phyloP scores from a whole-genome alignment of 2,888 invertebrate genomes.

The Pammene aurita region DNA sequence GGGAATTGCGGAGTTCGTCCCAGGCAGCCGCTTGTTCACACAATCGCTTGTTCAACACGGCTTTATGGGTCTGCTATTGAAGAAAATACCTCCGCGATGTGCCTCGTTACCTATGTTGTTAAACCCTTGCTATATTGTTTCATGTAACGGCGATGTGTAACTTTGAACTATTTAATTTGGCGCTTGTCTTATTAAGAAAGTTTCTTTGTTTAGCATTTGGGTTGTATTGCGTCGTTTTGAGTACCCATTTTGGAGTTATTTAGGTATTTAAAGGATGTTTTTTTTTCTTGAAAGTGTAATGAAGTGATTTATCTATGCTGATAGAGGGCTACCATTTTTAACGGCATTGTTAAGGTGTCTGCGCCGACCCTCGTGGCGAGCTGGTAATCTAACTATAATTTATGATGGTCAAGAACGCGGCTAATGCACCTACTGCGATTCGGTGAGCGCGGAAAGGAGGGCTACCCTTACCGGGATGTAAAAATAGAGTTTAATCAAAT shows the following conservation, averaged over 20 bases:
- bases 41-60: slow-evolving; percentile 55
- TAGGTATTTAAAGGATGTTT: slow-evolving; percentile 2
- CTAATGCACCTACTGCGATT: slow-evolving; percentile 45
- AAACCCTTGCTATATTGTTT: slow-evolving; percentile 37
- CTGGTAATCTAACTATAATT: slow-evolving; percentile 70
- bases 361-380: slow-evolving; percentile 57
- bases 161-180: slow-evolving; percentile 40
- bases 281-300: slow-evolving; percentile 53
- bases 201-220: slow-evolving; percentile 30
- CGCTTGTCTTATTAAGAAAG: slow-evolving; percentile 31
- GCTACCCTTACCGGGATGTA: too few relatives aligned
- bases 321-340: slow-evolving; percentile 77
- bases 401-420: slow-evolving; percentile 57
- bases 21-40: slow-evolving; percentile 79
- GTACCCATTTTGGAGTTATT: neutral
- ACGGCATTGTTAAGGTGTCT: slow-evolving; percentile 74
- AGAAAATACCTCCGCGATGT: slow-evolving; percentile 41
- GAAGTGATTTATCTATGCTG: slow-evolving; percentile 69
- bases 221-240: neutral
- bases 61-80: slow-evolving; percentile 45
- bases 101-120: slow-evolving; percentile 43
- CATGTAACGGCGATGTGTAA: slow-evolving; percentile 28
- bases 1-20: slow-evolving; percentile 80
- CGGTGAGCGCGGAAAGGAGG: neutral
- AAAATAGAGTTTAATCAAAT: too few relatives aligned